Conservation (phyloP, 2,888 invertebrate species). For the Diadegma fenestrale region DNA sequence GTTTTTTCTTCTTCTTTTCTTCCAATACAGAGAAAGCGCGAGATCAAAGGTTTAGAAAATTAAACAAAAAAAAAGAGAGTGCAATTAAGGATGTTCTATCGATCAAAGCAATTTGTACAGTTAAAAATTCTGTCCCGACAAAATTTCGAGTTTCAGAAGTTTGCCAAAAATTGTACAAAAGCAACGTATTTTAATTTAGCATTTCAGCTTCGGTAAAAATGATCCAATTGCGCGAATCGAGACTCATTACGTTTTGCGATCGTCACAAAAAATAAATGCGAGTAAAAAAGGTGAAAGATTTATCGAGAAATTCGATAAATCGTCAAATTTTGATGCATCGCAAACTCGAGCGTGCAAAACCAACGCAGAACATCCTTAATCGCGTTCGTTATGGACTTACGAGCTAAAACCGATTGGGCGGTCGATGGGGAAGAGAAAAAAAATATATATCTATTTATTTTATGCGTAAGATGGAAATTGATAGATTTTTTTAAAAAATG, state of each 20-base stretch:
- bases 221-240: neutral
- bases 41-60: constrained; percentile 32
- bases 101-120: neutral
- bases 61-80: neutral
- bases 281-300: neutral
- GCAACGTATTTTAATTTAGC: neutral
- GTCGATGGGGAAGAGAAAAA: constrained; percentile 39
- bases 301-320: neutral
- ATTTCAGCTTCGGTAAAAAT: neutral
- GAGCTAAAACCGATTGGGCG: constrained; percentile 43
- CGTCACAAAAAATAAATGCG: neutral
- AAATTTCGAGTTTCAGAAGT: neutral
- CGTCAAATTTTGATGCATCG: neutral
- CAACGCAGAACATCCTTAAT: constrained; percentile 2
- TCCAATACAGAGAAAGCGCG: constrained; percentile 36
- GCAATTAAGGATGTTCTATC: neutral
- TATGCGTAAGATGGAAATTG: constrained; percentile 48
- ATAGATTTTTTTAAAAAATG: constrained; percentile 48
- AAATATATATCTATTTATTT: constrained; percentile 9
- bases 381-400: constrained; percentile 36
- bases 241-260: neutral
- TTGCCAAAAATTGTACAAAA: neutral
- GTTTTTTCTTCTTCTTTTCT: constrained; percentile 15
- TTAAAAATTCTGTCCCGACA: neutral
- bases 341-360: neutral